These are phyloP conservation scores for Gymnothorax reevesii DNA, from an alignment of 2,797 vertebrate genomes.

Conservation along the genomic window DNA sequence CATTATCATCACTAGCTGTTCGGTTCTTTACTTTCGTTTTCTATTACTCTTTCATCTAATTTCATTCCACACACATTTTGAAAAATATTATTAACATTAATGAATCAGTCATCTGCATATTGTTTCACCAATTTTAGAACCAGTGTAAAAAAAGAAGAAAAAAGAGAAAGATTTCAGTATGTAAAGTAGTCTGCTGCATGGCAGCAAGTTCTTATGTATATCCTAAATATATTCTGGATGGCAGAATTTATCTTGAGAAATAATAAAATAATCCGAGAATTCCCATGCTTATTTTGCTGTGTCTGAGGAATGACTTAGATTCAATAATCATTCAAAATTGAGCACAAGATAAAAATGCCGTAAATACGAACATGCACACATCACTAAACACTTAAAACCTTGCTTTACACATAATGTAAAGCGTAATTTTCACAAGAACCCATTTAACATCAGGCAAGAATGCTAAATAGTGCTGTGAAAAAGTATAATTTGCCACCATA, in stretches of 20 bases:
- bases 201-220: background rate
- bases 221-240: background rate
- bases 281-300: background rate
- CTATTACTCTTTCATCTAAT: background rate
- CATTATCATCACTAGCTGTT: background rate
- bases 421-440: background rate
- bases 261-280: background rate
- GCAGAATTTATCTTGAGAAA: background rate
- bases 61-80: background rate
- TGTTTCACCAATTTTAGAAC: background rate
- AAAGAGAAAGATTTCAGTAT: background rate
- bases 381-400: background rate
- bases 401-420: background rate
- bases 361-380: background rate
- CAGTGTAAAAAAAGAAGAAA: background rate
- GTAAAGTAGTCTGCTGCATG: background rate
- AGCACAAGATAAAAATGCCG: background rate
- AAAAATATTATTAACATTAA: background rate
- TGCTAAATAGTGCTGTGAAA: background rate
- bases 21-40: background rate
- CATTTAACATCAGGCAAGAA: background rate
- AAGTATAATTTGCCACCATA: too few relatives aligned
- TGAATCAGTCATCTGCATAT: background rate
- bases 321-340: background rate
- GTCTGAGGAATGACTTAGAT: background rate